phyloP scores from a whole-genome alignment of 1,140 invertebrate genomes.

The Lepeophtheirus salmonis region DNA sequence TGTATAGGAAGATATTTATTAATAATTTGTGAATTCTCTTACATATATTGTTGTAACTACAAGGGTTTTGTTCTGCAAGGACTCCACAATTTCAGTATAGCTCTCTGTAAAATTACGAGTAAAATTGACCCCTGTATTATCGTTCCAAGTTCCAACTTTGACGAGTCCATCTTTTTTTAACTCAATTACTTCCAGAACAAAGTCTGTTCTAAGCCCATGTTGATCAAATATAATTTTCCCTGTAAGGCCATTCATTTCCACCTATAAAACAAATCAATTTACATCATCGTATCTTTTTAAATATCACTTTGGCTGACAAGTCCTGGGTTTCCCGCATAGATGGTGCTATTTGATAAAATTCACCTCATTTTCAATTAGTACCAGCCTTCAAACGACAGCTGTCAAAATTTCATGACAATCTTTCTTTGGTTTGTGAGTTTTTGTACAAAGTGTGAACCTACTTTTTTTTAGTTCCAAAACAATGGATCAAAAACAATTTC shows the following conservation, averaged over 20 bases:
- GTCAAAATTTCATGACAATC: too few species aligned
- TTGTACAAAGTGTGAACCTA: too few species aligned
- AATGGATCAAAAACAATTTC: too few species aligned
- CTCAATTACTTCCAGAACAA: constrained; percentile 72
- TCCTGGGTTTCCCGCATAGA: too few species aligned
- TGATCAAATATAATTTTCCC: constrained; percentile 85
- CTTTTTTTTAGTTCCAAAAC: too few species aligned
- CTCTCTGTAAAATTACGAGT: constrained; percentile 63
- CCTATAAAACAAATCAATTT: constrained; percentile 42
- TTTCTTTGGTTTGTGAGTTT: too few species aligned
- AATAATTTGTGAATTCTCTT: constrained; percentile 27
- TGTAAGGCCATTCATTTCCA: constrained; percentile 73
- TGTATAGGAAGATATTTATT: neutral
- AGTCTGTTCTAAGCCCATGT: constrained; percentile 74
- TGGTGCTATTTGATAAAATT: too few species aligned
- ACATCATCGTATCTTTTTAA: too few species aligned
- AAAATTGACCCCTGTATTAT: constrained; percentile 67
- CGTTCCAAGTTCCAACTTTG: constrained; percentile 64
- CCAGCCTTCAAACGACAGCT: too few species aligned
- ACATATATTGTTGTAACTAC: constrained; percentile 79
- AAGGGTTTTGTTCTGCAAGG: constrained; percentile 75
- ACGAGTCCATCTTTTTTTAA: constrained; percentile 40
- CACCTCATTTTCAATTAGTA: too few species aligned
- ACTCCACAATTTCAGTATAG: constrained; percentile 60
- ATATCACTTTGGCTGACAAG: too few species aligned